Conservation (phyloP, 2,113 vertebrate genomes). For the Nesoenas mayeri region DNA sequence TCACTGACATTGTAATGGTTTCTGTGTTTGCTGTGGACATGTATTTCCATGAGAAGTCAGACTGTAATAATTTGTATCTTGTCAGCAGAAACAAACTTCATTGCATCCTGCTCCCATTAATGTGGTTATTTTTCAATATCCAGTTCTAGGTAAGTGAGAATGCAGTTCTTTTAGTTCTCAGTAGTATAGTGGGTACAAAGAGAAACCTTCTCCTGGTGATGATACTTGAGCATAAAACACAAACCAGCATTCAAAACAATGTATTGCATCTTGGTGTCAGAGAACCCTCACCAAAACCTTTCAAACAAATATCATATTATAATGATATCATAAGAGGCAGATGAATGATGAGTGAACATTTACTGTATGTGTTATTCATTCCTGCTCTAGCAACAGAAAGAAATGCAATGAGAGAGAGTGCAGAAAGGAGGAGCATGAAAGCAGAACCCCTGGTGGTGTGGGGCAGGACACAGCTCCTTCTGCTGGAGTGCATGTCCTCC, state of each 20-base stretch:
- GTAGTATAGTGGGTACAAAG: neutral
- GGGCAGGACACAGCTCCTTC: neutral
- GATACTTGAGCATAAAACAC: neutral
- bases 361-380: neutral
- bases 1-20: neutral
- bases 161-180: neutral
- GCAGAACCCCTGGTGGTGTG: neutral
- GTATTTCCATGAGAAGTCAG: neutral
- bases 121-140: neutral
- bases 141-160: neutral
- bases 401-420: neutral
- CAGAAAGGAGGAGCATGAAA: rapidly evolving
- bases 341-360: neutral
- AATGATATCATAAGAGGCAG: neutral
- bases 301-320: neutral
- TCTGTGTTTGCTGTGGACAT: neutral
- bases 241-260: neutral
- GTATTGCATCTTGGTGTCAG: neutral
- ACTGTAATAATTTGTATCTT: neutral
- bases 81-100: neutral
- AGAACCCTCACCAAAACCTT: neutral
- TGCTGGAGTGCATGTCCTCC: neutral
- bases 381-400: neutral
- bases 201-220: neutral
- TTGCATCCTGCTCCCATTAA: neutral